Evolutionary conservation across 1,140 invertebrate genomes (phyloP), one percentile per base, ranked within the genome.

Genomic region (Drosophila persimilis): DNA sequence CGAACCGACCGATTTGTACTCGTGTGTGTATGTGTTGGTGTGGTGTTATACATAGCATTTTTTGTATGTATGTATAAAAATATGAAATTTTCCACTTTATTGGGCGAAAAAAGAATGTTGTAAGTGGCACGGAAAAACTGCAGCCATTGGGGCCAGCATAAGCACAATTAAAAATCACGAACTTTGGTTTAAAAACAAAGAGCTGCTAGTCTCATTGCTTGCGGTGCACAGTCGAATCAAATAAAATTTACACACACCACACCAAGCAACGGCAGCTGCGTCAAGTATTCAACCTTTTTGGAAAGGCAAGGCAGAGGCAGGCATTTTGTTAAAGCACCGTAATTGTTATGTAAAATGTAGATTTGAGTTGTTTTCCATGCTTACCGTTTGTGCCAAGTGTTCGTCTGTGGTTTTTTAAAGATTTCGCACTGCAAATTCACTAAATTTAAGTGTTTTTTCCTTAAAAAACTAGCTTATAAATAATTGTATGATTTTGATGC

Each of bases 401-500:
- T 90, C 77, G 89, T 90, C 89, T 85, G 85, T 90, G 85, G 83
- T 89, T 85, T 89, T 80, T 90, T 90, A 90, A 90, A 86, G 80
- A 88, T 90, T 90, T 90, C 90, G 89, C 90, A 91, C 90, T 91
- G 89, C 90, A 91, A 91, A 90, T 89, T 90, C 90, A 91, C 89
- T 90, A 91, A 91, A 91, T 90, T 90, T 91, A 91, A 90, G 89
- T 91, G 81, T 89, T 90, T 90, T 86, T 91, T 91, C 90, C 90
- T 91, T 91, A 91, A 90, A 90, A 90, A 90, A 90, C 90, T 91
- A 91, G 90, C 90, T 90, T 91, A 91, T 90, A 91, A 90, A 89
- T 91, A 91, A 91, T 91, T 91, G 86, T 91, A 91, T 91, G 89
- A 90, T 90, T 91, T 74, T 91, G 89, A 91, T 90, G 89, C 89